A percentile compares a stretch with the other conserved stretches of the same genome.
These are phyloP conservation scores for Sorex fumeus DNA, from an alignment of 2,113 vertebrate species.

Conservation along the genomic window DNA sequence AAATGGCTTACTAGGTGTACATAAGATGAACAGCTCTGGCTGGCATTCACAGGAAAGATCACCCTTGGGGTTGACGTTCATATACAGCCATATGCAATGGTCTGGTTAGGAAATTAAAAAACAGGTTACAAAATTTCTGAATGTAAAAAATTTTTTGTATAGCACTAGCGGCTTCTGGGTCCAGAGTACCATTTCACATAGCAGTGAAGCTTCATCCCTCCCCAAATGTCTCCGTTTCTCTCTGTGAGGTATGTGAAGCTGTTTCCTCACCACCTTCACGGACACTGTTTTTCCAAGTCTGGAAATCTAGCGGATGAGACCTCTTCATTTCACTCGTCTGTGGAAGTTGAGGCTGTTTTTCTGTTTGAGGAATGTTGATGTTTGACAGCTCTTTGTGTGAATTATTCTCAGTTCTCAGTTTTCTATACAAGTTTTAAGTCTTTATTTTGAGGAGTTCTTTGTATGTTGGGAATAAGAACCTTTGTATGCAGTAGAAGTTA, in stretches of 20 bases:
- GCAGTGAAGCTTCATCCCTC: neutral
- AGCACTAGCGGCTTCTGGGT: neutral
- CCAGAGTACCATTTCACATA: neutral
- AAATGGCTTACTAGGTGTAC: neutral
- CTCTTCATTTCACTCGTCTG: neutral
- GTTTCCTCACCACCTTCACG: neutral
- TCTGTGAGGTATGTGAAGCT: neutral
- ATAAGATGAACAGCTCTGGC: neutral
- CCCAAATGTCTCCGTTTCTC: neutral
- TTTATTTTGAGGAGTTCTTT: constrained; percentile 42
- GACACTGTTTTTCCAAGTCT: neutral
- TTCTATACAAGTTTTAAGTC: neutral
- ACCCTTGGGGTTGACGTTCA: neutral
- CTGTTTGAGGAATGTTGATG: neutral
- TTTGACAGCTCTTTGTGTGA: neutral
- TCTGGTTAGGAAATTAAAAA: neutral
- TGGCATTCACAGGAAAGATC: neutral
- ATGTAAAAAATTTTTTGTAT: neutral
- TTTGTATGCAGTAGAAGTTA: neutral
- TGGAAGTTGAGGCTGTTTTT: neutral
- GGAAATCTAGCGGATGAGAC: neutral
- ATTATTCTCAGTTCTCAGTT: neutral
- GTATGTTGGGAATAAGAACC: neutral
- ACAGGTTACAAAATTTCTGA: neutral
- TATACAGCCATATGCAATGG: neutral